Base-by-base conservation (phyloP, 1,140 invertebrate genomes). In the Pogonognathellus flavescens region DNA sequence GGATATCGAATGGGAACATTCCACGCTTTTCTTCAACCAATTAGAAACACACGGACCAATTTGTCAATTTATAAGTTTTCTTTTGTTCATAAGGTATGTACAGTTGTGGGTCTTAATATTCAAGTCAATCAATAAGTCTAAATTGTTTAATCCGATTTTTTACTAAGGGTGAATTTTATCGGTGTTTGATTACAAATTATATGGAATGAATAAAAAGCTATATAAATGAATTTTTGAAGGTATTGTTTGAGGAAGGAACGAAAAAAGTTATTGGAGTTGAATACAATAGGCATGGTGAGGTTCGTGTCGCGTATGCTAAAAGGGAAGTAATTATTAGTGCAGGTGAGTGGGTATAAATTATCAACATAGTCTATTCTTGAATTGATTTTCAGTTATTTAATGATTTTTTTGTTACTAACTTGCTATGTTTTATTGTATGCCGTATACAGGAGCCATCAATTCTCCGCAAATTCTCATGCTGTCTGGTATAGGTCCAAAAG, bases 241-340 rank as follows among this genome's bases (percentile, higher is more conserved):
- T 72, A 13, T 49, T 72, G 41, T 72, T 72, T 7, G 41, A 72
- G n/a, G 25, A 72, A 18, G 66, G 66, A 18, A 72, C 7, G 0
- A 70, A 70, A 0, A 16, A 20, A 25, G 25, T 70, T 6, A 5
- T 31, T 5, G 66, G 66, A 14, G 66, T 70, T 1, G 22, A 70
- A 41, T 70, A 70, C 13, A 41, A 7, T 2, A 31, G 66, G 41
- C 66, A 70, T 41, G 66, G 66, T 1, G 13, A 31, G 41, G 5
- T 9, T 22, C 20, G 25, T n/a, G 18, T 41, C 20, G 86, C 84
- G 5, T 57, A 53, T 2, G 88, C 89, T 0, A 80, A 11, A 16
- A 90, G 89, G 84, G 90, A 91, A 87, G 87, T 90, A 0, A 89
- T 85, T 52, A 22, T 85, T 41, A 60, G 52, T 6, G 91, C 89